Evolutionary conservation across 2,113 vertebrate genomes (phyloP).

Genomic region (Catharus bicknelli): DNA sequence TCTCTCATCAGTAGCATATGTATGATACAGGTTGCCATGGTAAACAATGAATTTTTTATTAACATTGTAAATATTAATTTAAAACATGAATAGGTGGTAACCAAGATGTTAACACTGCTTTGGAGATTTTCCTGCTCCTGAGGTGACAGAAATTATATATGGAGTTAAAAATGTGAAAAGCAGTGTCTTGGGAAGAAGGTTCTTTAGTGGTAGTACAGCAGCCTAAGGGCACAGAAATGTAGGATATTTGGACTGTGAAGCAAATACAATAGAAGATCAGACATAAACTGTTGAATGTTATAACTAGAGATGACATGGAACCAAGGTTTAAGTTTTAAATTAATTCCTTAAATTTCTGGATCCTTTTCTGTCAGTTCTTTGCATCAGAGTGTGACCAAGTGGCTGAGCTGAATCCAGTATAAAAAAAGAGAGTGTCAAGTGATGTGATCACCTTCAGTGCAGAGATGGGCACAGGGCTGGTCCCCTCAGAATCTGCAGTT

Average conservation of each 20-base stretch:
- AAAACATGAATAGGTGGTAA: background rate
- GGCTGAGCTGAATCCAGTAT: background rate
- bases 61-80: conserved; percentile 32
- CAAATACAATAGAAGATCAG: background rate
- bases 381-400: background rate
- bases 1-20: background rate
- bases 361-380: background rate
- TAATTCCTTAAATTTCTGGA: background rate
- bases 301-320: background rate
- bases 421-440: background rate
- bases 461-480: background rate
- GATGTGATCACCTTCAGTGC: background rate
- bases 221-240: background rate
- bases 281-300: background rate
- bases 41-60: conserved; percentile 45
- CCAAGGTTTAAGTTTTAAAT: background rate
- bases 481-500: background rate
- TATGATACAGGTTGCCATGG: conserved; percentile 16
- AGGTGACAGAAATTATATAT: background rate
- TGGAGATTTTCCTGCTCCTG: background rate
- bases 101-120: background rate
- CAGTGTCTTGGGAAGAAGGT: background rate
- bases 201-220: background rate
- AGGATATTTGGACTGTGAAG: background rate
- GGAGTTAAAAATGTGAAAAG: background rate